Evolutionary conservation across 1,140 invertebrate genomes (phyloP), one percentile per base, ranked within the genome.

Genomic region (Drosophila hydei): DNA sequence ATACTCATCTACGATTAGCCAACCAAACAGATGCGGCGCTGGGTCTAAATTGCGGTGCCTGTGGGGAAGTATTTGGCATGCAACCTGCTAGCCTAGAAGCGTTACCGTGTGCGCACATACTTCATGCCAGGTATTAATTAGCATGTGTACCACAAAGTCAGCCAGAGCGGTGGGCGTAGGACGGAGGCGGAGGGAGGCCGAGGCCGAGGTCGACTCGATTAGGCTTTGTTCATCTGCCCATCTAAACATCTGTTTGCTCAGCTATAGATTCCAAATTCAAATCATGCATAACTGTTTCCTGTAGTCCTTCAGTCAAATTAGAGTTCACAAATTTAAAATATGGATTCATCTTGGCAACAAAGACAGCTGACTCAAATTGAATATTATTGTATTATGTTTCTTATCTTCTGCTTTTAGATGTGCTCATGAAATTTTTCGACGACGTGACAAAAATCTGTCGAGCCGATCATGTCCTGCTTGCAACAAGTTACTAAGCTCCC

Each of bases 71-170:
- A 3, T 95, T 96, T 78, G 96, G 96, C 0, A 91, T 95, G 4
- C 95, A 96, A 78, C 93, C 94, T 11, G 95, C 95, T 88, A 94
- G 93, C 18, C 92, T 97, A 8, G 96, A 96, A 73, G 95, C 96
- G 12, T 90, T 97, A 61, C 96, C 96, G 4, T 97, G 96, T 92
- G 95, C 96, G 1, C 96, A 97, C 89, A 96, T 97, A 77, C 93
- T 97, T 30, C 96, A 97, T 87, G 95, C 96, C 23, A 95, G 96
- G 96, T 96, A 68, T 50, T 42, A 42, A 18, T 4, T n/a, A 16
- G 4, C 38, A 59, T 19, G 21, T 36, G 25, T 27, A 4, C 3
- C 4, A 2, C 2, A 23, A 23, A n/a, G n/a, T n/a, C n/a, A n/a
- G n/a, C n/a, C n/a, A n/a, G n/a, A n/a, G n/a, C n/a, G n/a, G n/a